Conservation (phyloP, 2,797 vertebrate species). For the Meriones psammophilus region DNA sequence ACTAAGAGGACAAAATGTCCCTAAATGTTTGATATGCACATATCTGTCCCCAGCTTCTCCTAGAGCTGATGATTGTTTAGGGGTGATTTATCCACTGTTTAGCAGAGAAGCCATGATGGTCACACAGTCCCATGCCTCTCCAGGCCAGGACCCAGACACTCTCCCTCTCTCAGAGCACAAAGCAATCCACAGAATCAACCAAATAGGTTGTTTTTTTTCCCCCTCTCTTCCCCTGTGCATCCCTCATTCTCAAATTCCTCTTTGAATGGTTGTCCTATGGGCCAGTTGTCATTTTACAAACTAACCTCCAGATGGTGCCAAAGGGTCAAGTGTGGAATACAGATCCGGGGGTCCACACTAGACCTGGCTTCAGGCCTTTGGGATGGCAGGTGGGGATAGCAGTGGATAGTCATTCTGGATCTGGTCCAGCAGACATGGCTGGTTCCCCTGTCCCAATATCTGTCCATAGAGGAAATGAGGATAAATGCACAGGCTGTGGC, state of each 20-base stretch:
- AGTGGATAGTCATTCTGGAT: background rate
- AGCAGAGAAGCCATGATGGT: background rate
- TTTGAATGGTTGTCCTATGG: background rate
- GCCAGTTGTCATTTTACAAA: background rate
- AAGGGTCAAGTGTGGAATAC: background rate
- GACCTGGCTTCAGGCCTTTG: background rate
- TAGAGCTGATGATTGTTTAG: too few species aligned
- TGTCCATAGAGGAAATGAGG: background rate
- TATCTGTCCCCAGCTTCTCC: background rate
- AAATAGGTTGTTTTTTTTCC: background rate
- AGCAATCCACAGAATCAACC: background rate
- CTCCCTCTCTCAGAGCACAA: background rate
- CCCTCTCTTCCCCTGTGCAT: background rate
- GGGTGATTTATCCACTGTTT: background rate
- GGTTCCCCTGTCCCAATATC: too few species aligned
- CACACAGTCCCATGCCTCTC: too few species aligned
- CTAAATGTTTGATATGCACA: background rate
- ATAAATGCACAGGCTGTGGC: background rate
- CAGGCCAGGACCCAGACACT: background rate
- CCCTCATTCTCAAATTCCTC: background rate
- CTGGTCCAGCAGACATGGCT: background rate
- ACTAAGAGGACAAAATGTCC: background rate
- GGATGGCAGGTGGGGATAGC: too few species aligned
- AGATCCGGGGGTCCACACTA: accelerated
- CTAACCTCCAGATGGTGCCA: constrained; percentile 66